These are phyloP conservation scores for Battus philenor DNA, from an alignment of 1,140 invertebrate species.

Conservation along the genomic window DNA sequence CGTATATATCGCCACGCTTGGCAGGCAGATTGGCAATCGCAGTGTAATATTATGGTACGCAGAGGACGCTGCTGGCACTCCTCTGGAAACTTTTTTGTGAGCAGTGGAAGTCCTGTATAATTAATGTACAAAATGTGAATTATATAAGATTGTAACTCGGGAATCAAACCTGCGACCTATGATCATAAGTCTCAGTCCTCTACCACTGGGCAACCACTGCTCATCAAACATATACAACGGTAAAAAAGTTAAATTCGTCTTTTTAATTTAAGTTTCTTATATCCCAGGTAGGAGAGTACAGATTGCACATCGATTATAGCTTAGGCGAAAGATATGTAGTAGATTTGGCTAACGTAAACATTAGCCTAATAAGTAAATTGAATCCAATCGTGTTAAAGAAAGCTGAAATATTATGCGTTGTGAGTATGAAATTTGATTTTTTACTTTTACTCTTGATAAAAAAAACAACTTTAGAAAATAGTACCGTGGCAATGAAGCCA, in stretches of 20 bases:
- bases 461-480: background rate
- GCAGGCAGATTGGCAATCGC: too few relatives aligned
- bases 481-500: too few relatives aligned
- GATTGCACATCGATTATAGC: constrained; percentile 41
- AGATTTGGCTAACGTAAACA: constrained; percentile 44
- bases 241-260: background rate
- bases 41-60: too few relatives aligned
- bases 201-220: too few relatives aligned
- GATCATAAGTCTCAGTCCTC: too few relatives aligned
- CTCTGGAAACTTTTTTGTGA: too few relatives aligned
- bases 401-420: constrained; percentile 40
- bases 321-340: constrained; percentile 43
- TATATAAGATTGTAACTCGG: too few relatives aligned
- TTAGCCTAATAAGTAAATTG: constrained; percentile 36
- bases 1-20: background rate
- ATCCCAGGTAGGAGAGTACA: constrained; percentile 55
- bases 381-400: constrained; percentile 44
- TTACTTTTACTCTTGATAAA: background rate
- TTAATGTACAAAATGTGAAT: too few relatives aligned
- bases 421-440: constrained; percentile 22
- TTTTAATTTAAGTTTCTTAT: constrained; percentile 13
- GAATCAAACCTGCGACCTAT: too few relatives aligned
- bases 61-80: background rate
- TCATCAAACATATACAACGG: background rate
- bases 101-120: too few relatives aligned